Conservation (phyloP, 2,888 invertebrate species). For the Caenorhabditis becei region DNA sequence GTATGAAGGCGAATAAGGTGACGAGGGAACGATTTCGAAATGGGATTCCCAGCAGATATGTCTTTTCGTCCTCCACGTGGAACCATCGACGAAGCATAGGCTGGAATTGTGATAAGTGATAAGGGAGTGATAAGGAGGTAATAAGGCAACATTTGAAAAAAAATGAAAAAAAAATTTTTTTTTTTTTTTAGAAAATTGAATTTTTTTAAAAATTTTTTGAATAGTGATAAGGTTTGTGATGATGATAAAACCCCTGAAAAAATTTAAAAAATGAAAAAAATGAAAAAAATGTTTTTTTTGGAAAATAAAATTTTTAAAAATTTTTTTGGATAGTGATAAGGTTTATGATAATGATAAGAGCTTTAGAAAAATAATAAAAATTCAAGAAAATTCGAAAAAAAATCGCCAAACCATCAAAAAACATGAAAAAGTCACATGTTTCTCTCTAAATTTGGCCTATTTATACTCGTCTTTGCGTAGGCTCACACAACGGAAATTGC, state of each 20-base stretch:
- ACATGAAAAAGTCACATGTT: not conserved
- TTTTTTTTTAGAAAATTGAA: not conserved
- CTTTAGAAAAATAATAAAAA: not conserved
- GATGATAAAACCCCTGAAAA: too few species aligned
- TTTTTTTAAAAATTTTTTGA: too few species aligned
- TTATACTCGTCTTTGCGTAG: too few species aligned
- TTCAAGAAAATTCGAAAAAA: slow-evolving; percentile 9
- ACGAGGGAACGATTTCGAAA: slow-evolving; percentile 69
- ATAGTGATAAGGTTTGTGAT: too few species aligned
- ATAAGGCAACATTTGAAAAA: not conserved
- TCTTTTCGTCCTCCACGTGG: slow-evolving; percentile 71
- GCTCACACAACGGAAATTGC: slow-evolving; percentile 18
- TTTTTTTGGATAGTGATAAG: not conserved
- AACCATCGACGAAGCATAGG: slow-evolving; percentile 45
- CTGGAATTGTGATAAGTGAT: not conserved
- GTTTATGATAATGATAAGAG: too few species aligned
- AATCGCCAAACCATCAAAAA: slow-evolving; percentile 9
- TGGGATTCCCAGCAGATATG: slow-evolving; percentile 66
- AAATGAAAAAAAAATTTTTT: too few species aligned
- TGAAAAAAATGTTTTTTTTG: too few species aligned
- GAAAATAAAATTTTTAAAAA: too few species aligned
- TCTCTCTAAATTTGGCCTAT: too few species aligned
- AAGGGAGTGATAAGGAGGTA: not conserved
- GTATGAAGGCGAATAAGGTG: slow-evolving; percentile 67
- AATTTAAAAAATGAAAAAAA: too few species aligned